Conservation (phyloP, 2,113 vertebrate species). For the Campylomormyrus tamandua region DNA sequence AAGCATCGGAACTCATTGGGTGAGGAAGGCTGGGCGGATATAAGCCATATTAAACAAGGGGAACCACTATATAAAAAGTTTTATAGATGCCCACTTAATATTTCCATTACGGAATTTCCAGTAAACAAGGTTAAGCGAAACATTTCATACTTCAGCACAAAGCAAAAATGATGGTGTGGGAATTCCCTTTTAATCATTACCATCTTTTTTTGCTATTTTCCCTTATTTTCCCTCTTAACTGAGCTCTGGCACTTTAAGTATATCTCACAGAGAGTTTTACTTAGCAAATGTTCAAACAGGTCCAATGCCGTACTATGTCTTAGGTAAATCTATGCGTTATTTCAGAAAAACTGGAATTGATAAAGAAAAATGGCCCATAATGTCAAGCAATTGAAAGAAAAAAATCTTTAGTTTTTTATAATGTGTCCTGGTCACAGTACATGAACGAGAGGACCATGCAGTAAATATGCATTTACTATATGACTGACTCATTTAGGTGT, state of each 20-base stretch:
- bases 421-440: background rate
- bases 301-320: background rate
- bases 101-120: slow-evolving; percentile 42
- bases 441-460: background rate
- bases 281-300: background rate
- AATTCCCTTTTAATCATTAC: slow-evolving; percentile 2
- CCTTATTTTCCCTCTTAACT: background rate
- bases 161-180: background rate
- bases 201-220: background rate
- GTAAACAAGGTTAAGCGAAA: background rate
- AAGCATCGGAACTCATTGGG: background rate
- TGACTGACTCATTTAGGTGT: background rate
- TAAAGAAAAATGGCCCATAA: background rate
- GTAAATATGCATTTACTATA: background rate
- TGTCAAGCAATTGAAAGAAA: background rate
- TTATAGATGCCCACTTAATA: slow-evolving; percentile 31
- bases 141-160: slow-evolving; percentile 1
- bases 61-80: slow-evolving; percentile 38
- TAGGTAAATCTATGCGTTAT: background rate
- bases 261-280: background rate
- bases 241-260: background rate
- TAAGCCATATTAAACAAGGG: slow-evolving; percentile 9
- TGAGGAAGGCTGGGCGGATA: background rate
- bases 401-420: background rate
- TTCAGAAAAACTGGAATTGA: background rate